These are phyloP conservation scores for Psittacara wagleri DNA, from an alignment of 2,113 vertebrate genomes.

Conservation along the genomic window DNA sequence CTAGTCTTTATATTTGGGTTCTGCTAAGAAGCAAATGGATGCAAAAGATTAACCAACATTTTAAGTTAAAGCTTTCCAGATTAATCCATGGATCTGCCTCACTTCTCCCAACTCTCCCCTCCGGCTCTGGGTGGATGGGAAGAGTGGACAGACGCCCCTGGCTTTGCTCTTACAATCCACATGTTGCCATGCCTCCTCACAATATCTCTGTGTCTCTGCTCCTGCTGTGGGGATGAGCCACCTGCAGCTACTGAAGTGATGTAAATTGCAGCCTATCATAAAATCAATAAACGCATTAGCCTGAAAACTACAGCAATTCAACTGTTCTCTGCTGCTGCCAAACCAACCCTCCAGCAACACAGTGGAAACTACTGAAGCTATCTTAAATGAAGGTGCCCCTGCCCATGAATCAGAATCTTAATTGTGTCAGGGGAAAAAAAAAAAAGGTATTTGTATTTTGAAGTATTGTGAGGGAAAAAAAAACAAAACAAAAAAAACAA, in stretches of 20 bases:
- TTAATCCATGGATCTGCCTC: not conserved
- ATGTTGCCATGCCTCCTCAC: not conserved
- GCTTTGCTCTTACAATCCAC: not conserved
- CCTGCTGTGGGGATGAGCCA: not conserved
- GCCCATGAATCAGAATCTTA: not conserved
- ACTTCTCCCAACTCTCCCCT: accelerated
- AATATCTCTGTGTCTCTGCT: not conserved
- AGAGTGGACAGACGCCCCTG: not conserved
- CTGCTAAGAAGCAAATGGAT: not conserved
- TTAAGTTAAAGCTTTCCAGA: not conserved
- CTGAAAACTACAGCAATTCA: not conserved
- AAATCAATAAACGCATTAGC: not conserved
- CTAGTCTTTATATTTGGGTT: not conserved
- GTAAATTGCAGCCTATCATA: not conserved
- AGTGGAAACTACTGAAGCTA: not conserved
- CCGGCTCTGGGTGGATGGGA: too few species aligned
- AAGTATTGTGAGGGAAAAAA: not conserved
- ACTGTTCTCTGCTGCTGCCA: not conserved
- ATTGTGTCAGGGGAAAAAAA: not conserved
- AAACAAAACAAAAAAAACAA: not conserved
- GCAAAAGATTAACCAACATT: not conserved
- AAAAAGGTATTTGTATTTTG: not conserved
- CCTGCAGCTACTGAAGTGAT: not conserved
- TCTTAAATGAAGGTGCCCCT: not conserved
- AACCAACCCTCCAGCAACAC: not conserved